These are phyloP conservation scores for Gymnosoma rotundatum DNA, from an alignment of 2,888 invertebrate species.

Conservation along the genomic window DNA sequence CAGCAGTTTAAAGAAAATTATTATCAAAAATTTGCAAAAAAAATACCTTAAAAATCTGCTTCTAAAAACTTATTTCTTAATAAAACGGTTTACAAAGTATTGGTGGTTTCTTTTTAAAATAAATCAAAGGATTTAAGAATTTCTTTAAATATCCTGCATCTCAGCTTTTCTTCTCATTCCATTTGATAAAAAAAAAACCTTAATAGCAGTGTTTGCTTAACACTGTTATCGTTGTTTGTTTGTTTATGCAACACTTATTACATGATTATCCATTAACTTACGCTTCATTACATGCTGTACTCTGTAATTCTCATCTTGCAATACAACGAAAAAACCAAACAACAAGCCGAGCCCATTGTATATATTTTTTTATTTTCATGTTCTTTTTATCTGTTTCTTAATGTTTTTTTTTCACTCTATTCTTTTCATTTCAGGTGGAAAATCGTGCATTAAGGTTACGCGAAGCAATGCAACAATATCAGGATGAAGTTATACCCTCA, in stretches of 20 bases:
- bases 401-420: neutral
- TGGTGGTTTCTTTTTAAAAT: no score
- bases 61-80: no score
- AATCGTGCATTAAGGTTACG: constrained; percentile 90
- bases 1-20: no score
- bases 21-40: no score
- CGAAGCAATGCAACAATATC: constrained; percentile 82
- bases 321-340: neutral
- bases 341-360: constrained; percentile 14
- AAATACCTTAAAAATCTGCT: no score
- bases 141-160: no score
- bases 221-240: constrained; percentile 36
- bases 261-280: constrained; percentile 61
- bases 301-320: constrained; percentile 19
- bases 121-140: no score
- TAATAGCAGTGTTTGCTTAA: neutral
- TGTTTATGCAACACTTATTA: constrained; percentile 65
- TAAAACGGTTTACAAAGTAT: no score
- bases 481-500: constrained; percentile 79
- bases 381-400: constrained; percentile 25
- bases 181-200: neutral
- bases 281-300: constrained; percentile 59
- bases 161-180: neutral
- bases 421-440: constrained; percentile 86
- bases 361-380: constrained; percentile 5